Evolutionary conservation across 2,888 invertebrate species (phyloP), one percentile per base, ranked within the genome.

Genomic region (Thera obeliscata): DNA sequence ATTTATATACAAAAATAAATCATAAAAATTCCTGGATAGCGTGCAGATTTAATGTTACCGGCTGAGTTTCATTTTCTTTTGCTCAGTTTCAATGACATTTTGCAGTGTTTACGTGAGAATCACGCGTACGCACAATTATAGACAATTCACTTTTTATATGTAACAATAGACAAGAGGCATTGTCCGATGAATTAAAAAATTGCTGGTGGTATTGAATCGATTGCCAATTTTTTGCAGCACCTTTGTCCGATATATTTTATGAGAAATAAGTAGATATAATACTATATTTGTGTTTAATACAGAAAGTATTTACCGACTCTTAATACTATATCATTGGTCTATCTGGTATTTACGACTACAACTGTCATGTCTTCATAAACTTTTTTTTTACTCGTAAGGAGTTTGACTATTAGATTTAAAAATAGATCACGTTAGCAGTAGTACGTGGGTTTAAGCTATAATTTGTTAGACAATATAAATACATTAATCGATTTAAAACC

Each of bases 31-130:
- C 43, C 49, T 43, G 71, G 73, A 78, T 83, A 71, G 80, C 83
- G 82, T 84, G 84, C 70, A 60, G 61, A 67, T 69, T 55, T 75
- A 74, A 75, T 74, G 69, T 75, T 76, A 78, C 74, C 76, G 71
- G 70, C 74, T 72, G 57, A 75, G 76, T 81, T 81, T 82, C 78
- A 72, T 81, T 83, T 84, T 83, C 80, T 79, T 78, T 78, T 64
- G 72, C 73, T 55, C 65, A 74, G 73, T 74, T 75, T 76, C 76
- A 74, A 71, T 77, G 79, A 79, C 77, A 83, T 81, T 81, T 78
- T 72, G 68, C 66, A 70, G 70, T 73, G 58, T 71, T 80, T 73
- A 80, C 78, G 81, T 80, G 82, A 74, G 75, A 70, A 77, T 71
- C 66, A 38, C 61, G 54, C 61, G 69, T 70, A 75, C 74, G 72